phyloP scores from a whole-genome alignment of 2,113 vertebrate species.

The Chlamydotis undulata region DNA sequence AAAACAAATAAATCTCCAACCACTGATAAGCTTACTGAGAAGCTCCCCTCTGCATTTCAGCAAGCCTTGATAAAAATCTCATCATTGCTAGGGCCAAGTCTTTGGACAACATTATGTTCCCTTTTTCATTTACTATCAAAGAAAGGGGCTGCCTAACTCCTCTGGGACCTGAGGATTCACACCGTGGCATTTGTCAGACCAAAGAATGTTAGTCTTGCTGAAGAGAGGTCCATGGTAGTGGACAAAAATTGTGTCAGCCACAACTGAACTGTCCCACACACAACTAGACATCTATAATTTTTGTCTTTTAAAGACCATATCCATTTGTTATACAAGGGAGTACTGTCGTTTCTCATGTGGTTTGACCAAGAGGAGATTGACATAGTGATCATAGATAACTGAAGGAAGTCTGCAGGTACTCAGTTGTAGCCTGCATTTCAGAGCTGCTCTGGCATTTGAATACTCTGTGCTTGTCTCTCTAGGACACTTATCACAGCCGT shows the following conservation, averaged over 20 bases:
- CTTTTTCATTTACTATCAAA: background rate
- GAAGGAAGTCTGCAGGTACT: background rate
- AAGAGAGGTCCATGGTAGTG: background rate
- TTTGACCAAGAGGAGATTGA: background rate
- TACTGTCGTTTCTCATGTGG: background rate
- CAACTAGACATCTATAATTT: background rate
- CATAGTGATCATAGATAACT: background rate
- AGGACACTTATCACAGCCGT: accelerated
- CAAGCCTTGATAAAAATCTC: background rate
- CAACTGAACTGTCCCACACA: background rate
- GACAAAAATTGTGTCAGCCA: background rate
- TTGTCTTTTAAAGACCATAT: background rate
- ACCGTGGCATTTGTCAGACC: background rate
- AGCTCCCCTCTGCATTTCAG: background rate
- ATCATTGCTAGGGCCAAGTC: background rate
- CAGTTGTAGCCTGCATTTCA: background rate
- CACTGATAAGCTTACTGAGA: background rate
- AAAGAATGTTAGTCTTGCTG: background rate
- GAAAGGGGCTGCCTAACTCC: background rate
- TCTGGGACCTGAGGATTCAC: background rate
- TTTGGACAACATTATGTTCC: background rate
- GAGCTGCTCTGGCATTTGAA: background rate
- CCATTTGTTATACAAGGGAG: background rate
- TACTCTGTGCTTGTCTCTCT: background rate
- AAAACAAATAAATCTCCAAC: background rate